phyloP scores from a whole-genome alignment of 2,888 invertebrate genomes.

The Tuberolachnus salignus region DNA sequence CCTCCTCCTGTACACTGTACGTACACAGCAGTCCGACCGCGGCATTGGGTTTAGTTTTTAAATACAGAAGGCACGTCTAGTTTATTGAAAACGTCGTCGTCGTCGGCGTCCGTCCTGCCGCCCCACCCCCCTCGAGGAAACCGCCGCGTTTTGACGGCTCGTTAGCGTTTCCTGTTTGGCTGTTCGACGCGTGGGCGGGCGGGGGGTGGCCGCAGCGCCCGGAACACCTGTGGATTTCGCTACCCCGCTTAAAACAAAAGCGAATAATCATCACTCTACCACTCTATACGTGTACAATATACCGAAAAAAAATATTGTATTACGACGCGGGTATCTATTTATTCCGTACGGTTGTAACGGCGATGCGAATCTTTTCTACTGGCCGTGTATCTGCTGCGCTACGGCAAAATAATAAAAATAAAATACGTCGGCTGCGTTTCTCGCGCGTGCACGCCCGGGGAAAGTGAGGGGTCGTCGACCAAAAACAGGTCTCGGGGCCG shows the following conservation, averaged over 20 bases:
- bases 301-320: too few species aligned
- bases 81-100: constrained; percentile 17
- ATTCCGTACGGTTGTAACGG: constrained; percentile 10
- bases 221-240: constrained; percentile 33
- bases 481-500: constrained; percentile 33
- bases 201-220: constrained; percentile 3
- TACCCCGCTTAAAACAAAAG: background rate
- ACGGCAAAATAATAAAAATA: too few species aligned
- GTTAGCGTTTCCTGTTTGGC: constrained; percentile 47
- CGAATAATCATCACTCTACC: background rate
- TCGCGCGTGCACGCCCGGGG: constrained; percentile 5
- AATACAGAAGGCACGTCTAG: constrained; percentile 18
- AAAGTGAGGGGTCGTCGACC: constrained; percentile 54
- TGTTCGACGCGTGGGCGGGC: background rate
- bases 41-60: constrained; percentile 15
- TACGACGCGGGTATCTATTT: background rate
- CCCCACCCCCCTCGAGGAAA: constrained; percentile 40
- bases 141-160: constrained; percentile 53
- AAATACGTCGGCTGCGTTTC: constrained; percentile 34
- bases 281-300: background rate
- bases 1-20: constrained; percentile 3
- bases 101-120: too few species aligned
- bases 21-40: background rate
- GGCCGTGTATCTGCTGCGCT: background rate
- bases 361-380: background rate